A percentile compares a stretch with the other conserved stretches of the same genome.
Evolutionary conservation across 2,797 vertebrate genomes (phyloP).

Genomic region (Babyrousa celebensis): DNA sequence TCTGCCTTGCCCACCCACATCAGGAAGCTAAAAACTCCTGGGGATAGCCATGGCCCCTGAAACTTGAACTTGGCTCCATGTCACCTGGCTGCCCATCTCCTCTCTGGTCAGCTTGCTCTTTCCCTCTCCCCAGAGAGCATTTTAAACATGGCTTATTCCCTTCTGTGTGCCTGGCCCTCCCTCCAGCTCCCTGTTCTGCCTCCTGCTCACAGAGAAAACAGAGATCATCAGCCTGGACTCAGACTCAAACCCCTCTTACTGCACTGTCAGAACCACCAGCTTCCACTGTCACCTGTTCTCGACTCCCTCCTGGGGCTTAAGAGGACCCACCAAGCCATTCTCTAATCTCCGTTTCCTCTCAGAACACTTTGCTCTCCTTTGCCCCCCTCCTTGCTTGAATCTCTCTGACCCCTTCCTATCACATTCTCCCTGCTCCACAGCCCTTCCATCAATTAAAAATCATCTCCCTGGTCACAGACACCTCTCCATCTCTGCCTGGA

Average conservation of each 20-base stretch:
- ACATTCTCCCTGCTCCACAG: background rate
- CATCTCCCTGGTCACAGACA: background rate
- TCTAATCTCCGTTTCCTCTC: background rate
- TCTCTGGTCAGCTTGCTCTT: background rate
- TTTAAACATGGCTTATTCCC: background rate
- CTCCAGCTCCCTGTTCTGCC: too few species aligned
- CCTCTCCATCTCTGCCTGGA: background rate
- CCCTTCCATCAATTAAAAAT: background rate
- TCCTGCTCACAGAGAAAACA: background rate
- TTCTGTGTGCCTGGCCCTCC: background rate
- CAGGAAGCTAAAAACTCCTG: background rate
- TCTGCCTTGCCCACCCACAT: background rate
- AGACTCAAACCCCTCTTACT: background rate
- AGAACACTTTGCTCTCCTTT: background rate
- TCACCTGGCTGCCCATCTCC: rapidly evolving
- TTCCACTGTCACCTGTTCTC: background rate
- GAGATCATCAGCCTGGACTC: background rate
- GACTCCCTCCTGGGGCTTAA: background rate
- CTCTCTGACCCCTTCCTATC: background rate
- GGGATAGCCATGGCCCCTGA: background rate
- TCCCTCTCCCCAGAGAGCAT: background rate
- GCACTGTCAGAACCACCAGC: background rate
- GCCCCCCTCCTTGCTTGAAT: background rate
- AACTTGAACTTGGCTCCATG: background rate
- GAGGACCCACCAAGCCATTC: background rate